Percentiles rank a stretch among this genome's conserved stretches.
Conservation (phyloP, 1,140 invertebrate genomes). For the Drosophila miranda region DNA sequence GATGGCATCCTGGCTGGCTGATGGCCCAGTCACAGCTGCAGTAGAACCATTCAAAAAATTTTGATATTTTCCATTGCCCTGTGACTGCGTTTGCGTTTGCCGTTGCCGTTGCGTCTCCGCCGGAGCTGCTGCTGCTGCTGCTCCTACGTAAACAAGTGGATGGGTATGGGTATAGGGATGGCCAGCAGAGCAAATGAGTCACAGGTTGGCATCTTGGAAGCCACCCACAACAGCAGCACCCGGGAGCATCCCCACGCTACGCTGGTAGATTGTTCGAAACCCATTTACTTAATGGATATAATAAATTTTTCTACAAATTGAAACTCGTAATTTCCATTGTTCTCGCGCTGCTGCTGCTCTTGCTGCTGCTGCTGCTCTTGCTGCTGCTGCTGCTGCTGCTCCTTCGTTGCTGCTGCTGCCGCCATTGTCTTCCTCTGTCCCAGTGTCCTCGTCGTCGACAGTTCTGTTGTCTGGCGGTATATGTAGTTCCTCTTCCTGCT, state of each 20-base stretch:
- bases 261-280: conserved; percentile 70
- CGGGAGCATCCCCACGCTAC: background rate
- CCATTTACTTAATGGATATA: conserved; percentile 82
- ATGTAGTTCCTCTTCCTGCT: background rate
- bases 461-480: background rate
- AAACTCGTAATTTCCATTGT: conserved; percentile 81
- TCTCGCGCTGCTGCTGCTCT: conserved; percentile 59
- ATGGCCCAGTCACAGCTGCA: conserved; percentile 56
- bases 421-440: conserved; percentile 5
- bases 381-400: conserved; percentile 1
- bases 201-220: conserved; percentile 40
- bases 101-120: conserved; percentile 21
- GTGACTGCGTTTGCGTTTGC: conserved; percentile 38
- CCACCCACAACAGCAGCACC: background rate
- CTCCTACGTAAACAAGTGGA: conserved; percentile 26
- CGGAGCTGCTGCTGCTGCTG: conserved; percentile 33
- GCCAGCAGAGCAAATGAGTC: conserved; percentile 30
- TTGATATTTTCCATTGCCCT: conserved; percentile 73
- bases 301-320: conserved; percentile 82
- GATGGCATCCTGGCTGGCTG: background rate
- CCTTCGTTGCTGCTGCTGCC: background rate
- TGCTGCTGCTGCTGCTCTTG: conserved; percentile 5
- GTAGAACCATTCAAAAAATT: conserved; percentile 70
- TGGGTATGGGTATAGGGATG: background rate
- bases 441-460: conserved; percentile 3